Conservation (phyloP, 2,888 invertebrate species). For the Amiota minor region DNA sequence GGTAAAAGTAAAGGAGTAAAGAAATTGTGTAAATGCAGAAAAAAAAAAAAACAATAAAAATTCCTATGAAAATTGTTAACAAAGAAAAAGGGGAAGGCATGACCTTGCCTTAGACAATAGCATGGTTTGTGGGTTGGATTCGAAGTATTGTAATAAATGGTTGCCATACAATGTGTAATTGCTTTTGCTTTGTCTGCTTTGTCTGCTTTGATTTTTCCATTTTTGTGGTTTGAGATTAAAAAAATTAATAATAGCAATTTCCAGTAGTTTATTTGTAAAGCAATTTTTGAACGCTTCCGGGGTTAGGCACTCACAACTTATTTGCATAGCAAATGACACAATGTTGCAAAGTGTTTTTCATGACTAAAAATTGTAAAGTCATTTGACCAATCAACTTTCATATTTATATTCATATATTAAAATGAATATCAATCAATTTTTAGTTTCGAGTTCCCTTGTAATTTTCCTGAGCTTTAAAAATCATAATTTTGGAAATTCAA, state of each 20-base stretch:
- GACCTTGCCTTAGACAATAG: background rate
- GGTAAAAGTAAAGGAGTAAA: constrained; percentile 1
- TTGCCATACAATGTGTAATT: too few relatives aligned
- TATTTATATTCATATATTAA: too few relatives aligned
- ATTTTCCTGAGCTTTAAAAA: too few relatives aligned
- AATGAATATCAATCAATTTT: too few relatives aligned
- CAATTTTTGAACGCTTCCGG: constrained; percentile 4
- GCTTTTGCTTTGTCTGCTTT: constrained; percentile 9
- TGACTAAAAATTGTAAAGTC: too few relatives aligned
- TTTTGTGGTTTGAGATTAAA: constrained; percentile 38
- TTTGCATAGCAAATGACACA: constrained; percentile 25
- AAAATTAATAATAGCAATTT: constrained; percentile 59
- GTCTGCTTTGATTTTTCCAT: constrained; percentile 9
- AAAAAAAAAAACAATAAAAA: constrained; percentile 43
- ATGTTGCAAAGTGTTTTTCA: constrained; percentile 7
- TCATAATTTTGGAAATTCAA: too few relatives aligned
- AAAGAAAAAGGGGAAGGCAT: constrained; percentile 39
- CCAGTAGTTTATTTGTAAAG: constrained; percentile 40
- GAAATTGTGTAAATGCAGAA: constrained; percentile 30
- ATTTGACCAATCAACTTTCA: constrained; percentile 46
- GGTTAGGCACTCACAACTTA: constrained; percentile 2
- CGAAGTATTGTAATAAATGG: too few relatives aligned
- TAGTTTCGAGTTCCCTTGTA: too few relatives aligned
- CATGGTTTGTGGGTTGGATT: too few relatives aligned
- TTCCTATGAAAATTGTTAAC: constrained; percentile 52